Percentiles rank a stretch among this genome's conserved stretches.
These are phyloP conservation scores for Rafetus swinhoei DNA, from an alignment of 2,113 vertebrate species.

Conservation along the genomic window DNA sequence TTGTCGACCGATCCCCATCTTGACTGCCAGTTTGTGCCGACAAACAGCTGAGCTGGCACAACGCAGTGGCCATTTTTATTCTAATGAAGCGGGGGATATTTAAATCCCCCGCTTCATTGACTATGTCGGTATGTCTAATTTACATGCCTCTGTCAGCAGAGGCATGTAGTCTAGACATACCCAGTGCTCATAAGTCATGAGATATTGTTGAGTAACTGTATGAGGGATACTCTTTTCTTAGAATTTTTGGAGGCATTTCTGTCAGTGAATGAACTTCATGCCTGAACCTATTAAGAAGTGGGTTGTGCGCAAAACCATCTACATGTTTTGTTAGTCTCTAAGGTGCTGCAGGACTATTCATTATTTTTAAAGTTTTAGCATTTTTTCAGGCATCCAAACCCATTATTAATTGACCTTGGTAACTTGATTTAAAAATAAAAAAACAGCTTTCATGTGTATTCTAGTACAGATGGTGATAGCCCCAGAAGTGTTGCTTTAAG, in stretches of 20 bases:
- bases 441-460: constrained; percentile 38
- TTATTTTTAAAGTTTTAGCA: not conserved
- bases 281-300: not conserved
- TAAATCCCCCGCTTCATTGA: too few species aligned
- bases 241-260: not conserved
- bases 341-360: too few species aligned
- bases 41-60: too few species aligned
- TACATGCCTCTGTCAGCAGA: too few species aligned
- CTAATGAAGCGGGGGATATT: too few species aligned
- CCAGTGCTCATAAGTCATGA: not conserved
- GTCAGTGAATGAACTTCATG: not conserved
- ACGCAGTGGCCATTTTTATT: too few species aligned
- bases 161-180: too few species aligned
- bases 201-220: not conserved
- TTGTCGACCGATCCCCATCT: too few species aligned
- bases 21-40: too few species aligned
- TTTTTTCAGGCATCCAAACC: constrained; percentile 8
- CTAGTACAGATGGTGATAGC: constrained; percentile 35
- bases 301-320: too few species aligned
- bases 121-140: too few species aligned
- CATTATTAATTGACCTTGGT: constrained; percentile 54
- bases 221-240: not conserved
- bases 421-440: constrained; percentile 40
- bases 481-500: constrained; percentile 37
- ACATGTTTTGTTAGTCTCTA: too few species aligned